These are phyloP conservation scores for Nautilus pompilius DNA, from an alignment of 1,140 invertebrate genomes.

Conservation along the genomic window DNA sequence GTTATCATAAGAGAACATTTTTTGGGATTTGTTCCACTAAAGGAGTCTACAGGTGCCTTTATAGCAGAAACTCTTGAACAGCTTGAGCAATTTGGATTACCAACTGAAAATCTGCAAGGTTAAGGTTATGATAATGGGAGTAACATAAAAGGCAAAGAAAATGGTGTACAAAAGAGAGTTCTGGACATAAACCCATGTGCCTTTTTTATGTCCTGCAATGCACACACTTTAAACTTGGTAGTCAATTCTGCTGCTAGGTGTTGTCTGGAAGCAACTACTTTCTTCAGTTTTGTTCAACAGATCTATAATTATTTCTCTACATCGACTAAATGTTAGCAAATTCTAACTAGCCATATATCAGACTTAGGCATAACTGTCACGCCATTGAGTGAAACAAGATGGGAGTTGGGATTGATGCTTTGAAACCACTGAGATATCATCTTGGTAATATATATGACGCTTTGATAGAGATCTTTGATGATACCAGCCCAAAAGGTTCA, in stretches of 20 bases:
- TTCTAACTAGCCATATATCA: too few relatives aligned
- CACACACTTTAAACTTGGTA: not conserved
- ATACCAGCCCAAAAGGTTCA: not conserved
- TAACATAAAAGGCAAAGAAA: too few relatives aligned
- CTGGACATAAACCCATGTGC: not conserved
- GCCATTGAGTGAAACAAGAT: too few relatives aligned
- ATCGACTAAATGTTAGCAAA: too few relatives aligned
- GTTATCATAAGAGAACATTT: not conserved
- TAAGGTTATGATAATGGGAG: not conserved
- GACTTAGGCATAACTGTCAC: too few relatives aligned
- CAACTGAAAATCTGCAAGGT: not conserved
- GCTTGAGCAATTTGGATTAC: not conserved
- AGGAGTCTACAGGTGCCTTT: too few relatives aligned
- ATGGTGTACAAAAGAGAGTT: not conserved
- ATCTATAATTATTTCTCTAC: not conserved
- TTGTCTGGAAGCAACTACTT: not conserved
- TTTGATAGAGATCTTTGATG: not conserved
- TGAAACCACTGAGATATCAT: too few relatives aligned
- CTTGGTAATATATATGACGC: too few relatives aligned
- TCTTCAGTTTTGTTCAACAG: not conserved
- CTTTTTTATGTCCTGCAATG: not conserved
- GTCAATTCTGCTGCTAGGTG: not conserved
- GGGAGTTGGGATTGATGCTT: too few relatives aligned
- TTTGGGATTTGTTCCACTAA: too few relatives aligned
- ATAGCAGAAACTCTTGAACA: not conserved